Evolutionary conservation across 2,888 invertebrate species (phyloP).

Genomic region (Andrena haemorrhoa): DNA sequence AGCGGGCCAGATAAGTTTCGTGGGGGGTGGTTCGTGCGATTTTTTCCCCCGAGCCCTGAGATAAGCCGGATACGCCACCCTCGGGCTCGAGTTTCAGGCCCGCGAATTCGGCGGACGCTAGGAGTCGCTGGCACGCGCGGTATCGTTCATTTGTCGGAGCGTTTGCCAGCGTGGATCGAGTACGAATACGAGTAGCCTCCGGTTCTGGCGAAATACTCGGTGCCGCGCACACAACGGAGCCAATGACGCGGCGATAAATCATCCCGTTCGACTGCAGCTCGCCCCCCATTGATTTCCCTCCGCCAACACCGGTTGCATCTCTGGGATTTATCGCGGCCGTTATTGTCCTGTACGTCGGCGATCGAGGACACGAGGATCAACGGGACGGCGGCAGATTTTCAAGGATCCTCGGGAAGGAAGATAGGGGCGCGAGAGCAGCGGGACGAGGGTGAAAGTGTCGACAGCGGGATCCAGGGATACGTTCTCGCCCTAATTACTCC

Average conservation of each 20-base stretch:
- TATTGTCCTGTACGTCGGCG: conserved; percentile 18
- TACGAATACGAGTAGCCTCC: not conserved
- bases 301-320: conserved; percentile 27
- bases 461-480: not conserved
- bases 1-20: conserved; percentile 50
- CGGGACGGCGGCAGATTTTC: too few species aligned
- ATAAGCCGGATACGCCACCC: conserved; percentile 46
- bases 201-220: conserved; percentile 21
- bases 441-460: not conserved
- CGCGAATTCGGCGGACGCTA: conserved; percentile 16
- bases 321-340: conserved; percentile 30
- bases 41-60: conserved; percentile 23
- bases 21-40: conserved; percentile 16
- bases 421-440: not conserved
- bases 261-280: conserved; percentile 36
- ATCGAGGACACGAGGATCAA: not conserved
- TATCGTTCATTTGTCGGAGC: conserved; percentile 36
- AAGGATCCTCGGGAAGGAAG: not conserved
- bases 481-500: conserved; percentile 33
- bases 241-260: conserved; percentile 56
- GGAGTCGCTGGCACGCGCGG: not conserved
- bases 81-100: not conserved
- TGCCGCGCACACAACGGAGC: conserved; percentile 2
- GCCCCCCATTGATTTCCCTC: conserved; percentile 45
- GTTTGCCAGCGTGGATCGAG: conserved; percentile 20